Evolutionary conservation across 2,888 invertebrate genomes (phyloP).

Genomic region (Pammene fasciana): DNA sequence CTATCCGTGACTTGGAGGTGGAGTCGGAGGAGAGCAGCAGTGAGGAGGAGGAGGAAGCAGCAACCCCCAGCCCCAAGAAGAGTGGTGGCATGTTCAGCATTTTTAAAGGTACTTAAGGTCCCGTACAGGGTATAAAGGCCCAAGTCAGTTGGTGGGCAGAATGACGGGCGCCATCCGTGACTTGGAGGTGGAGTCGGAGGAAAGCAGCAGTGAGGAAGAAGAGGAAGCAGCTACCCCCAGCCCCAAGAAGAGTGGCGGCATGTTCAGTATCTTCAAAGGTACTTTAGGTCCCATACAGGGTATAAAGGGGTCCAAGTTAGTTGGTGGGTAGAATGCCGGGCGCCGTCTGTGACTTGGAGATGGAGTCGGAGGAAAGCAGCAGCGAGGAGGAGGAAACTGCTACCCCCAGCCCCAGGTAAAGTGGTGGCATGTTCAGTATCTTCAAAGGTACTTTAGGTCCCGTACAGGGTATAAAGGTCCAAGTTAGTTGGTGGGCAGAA

Average conservation of each 20-base stretch:
- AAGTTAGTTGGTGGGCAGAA: conserved; percentile 90
- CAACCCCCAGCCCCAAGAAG: conserved; percentile 66
- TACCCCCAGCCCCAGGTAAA: conserved; percentile 64
- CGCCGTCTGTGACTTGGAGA: conserved; percentile 91
- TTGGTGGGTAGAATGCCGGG: conserved; percentile 94
- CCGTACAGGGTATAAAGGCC: no score
- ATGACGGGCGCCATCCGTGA: conserved; percentile 93
- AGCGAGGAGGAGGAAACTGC: conserved; percentile 83
- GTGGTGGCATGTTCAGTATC: conserved; percentile 90
- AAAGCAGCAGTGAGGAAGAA: conserved; percentile 86
- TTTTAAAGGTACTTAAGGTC: conserved; percentile 86
- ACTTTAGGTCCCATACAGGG: conserved; percentile 25
- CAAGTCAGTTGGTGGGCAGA: conserved; percentile 89
- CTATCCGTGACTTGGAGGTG: conserved; percentile 91
- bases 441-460: conserved; percentile 86
- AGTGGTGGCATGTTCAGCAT: conserved; percentile 90
- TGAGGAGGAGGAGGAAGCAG: conserved; percentile 82
- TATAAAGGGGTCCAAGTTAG: no score
- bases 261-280: conserved; percentile 93
- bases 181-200: conserved; percentile 90
- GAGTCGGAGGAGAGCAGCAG: conserved; percentile 88
- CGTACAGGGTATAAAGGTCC: no score
- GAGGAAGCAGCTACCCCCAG: conserved; percentile 73
- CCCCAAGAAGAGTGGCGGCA: conserved; percentile 79
- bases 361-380: conserved; percentile 88